phyloP scores from a whole-genome alignment of 2,888 invertebrate genomes.

The Drosophila subquinaria region DNA sequence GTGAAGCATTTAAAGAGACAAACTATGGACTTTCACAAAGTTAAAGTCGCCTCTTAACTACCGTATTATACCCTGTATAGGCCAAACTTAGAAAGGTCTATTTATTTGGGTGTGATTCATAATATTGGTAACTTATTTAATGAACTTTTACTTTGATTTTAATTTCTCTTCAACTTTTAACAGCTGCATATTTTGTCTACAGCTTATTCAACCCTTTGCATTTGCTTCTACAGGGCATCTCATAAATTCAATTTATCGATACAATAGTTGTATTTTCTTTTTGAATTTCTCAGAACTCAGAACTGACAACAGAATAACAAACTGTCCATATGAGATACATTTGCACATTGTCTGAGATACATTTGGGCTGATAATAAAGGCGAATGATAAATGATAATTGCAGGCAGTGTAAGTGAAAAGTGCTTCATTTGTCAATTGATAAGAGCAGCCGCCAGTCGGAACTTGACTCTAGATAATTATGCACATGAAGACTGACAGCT shows the following conservation, averaged over 20 bases:
- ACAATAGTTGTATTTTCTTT: neutral
- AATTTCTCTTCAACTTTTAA: neutral
- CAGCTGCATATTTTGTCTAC: neutral
- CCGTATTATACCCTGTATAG: constrained; percentile 13
- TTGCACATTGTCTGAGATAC: constrained; percentile 33
- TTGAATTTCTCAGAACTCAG: constrained; percentile 4
- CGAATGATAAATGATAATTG: constrained; percentile 49
- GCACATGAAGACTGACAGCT: constrained; percentile 35
- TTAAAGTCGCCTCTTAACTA: neutral
- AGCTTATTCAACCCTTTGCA: neutral
- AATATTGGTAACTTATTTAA: neutral
- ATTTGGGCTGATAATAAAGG: constrained; percentile 29
- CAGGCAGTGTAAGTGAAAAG: constrained; percentile 30
- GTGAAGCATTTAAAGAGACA: constrained; percentile 16
- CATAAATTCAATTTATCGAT: constrained; percentile 16
- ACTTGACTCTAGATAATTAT: constrained; percentile 30
- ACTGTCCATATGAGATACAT: constrained; percentile 23
- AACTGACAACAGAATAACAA: neutral
- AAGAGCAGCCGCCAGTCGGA: constrained; percentile 20
- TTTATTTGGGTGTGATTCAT: too few species aligned
- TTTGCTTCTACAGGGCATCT: neutral
- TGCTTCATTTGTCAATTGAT: constrained; percentile 55
- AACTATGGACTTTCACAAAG: constrained; percentile 41
- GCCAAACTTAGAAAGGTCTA: too few species aligned
- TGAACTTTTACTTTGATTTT: neutral